Percentiles rank a stretch among this genome's conserved stretches.
phyloP scores from a whole-genome alignment of 2,888 invertebrate genomes.

The Megaustenia siamemsis region DNA sequence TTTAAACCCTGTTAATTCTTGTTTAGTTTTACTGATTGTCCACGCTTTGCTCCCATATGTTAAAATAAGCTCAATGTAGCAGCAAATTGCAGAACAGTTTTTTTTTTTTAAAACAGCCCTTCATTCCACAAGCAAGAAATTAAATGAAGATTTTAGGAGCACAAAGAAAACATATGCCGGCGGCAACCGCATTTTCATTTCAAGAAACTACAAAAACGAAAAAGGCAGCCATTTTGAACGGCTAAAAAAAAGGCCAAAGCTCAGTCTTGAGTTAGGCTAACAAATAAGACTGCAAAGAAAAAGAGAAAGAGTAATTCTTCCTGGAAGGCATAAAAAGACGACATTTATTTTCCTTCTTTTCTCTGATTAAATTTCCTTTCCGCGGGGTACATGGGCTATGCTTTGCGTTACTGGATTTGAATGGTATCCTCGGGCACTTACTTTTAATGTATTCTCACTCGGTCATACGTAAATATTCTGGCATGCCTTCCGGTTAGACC shows the following conservation, averaged over 20 bases:
- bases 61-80: no score
- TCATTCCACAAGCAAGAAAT: neutral
- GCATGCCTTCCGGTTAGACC: constrained; percentile 47
- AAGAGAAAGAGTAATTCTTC: constrained; percentile 1
- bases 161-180: neutral
- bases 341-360: constrained; percentile 43
- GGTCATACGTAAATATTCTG: constrained; percentile 51
- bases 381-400: constrained; percentile 17
- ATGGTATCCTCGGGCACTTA: constrained; percentile 43
- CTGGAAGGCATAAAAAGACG: constrained; percentile 20
- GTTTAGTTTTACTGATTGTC: no score
- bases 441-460: constrained; percentile 41
- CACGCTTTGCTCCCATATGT: no score
- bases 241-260: neutral
- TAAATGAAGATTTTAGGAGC: neutral
- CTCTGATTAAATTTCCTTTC: constrained; percentile 48
- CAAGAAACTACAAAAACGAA: neutral
- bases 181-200: neutral
- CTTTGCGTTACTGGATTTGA: constrained; percentile 52
- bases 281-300: constrained; percentile 28
- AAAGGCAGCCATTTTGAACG: neutral
- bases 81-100: neutral
- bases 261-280: neutral
- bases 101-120: neutral
- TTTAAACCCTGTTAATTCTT: no score